A percentile compares a stretch with the other conserved stretches of the same genome.
Evolutionary conservation across 2,888 invertebrate genomes (phyloP).

Genomic region (Sympetrum striolatum): DNA sequence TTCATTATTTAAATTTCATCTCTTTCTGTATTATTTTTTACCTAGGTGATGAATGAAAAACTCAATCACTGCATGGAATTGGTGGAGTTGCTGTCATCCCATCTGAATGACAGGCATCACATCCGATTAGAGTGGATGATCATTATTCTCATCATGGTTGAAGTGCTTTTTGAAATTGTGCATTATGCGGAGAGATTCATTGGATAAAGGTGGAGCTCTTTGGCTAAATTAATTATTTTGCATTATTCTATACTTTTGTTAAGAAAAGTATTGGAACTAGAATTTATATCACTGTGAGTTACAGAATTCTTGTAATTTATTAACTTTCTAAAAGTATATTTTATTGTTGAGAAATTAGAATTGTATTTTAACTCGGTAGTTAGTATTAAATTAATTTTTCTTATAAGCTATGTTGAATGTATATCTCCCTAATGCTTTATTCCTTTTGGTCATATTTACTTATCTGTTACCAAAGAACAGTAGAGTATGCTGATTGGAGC

Average conservation of each 20-base stretch:
- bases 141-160: conserved; percentile 92
- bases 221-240: not conserved
- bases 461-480: too few species aligned
- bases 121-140: conserved; percentile 97
- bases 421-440: too few species aligned
- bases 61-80: conserved; percentile 93
- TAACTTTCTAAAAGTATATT: not conserved
- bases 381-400: not conserved
- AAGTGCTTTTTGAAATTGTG: conserved; percentile 85
- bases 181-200: conserved; percentile 73
- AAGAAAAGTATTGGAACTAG: too few species aligned
- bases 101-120: conserved; percentile 92
- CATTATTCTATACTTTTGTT: not conserved
- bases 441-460: too few species aligned
- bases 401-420: too few species aligned
- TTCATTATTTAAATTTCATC: too few species aligned
- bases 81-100: conserved; percentile 85
- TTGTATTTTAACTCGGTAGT: not conserved
- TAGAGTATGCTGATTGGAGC: too few species aligned
- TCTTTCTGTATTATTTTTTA: conserved; percentile 50
- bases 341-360: not conserved
- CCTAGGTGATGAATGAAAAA: conserved; percentile 92
- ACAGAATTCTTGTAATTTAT: too few species aligned
- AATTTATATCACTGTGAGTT: too few species aligned
- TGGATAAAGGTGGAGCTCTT: not conserved